Base-by-base conservation (phyloP, 2,888 invertebrate species). In the Ophion costatus region DNA sequence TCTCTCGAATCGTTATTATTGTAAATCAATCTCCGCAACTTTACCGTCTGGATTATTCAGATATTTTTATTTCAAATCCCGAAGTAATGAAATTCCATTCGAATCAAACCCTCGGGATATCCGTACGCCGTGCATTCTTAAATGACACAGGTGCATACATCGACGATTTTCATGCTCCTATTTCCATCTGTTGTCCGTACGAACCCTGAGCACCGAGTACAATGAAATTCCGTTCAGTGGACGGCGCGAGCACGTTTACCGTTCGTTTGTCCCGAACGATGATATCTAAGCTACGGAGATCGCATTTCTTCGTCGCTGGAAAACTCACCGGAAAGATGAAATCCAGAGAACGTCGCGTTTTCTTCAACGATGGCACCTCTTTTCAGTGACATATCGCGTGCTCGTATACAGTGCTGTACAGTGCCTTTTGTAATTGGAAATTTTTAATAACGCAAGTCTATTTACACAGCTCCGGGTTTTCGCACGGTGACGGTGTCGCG, bases 391-490 rank as follows among this genome's bases (percentile, higher is more conserved):
- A 6, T 33, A 17, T n/a, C 59, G 59, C 59, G 20, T 0, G 20
- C 59, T 10, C 59, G 59, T 22, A 22, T 59, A 22, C 51, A 51
- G 20, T 24, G 63, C 7, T 20, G 33, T 64, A 29, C 42, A 61
- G 24, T 29, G 75, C 51, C 57, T 51, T 84, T 79, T 84, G 71
- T 84, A 82, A 84, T 84, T 82, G 79, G 67, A 84, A 82, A 84
- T 84, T 84, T 84, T 84, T 84, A 84, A 84, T 84, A 84, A 84
- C 84, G 82, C 84, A 66, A 78, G 78, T 84, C 75, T 79, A 82
- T 84, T 82, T 82, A 82, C 84, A 51, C 45, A 64, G 61, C 59
- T 67, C 61, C 5, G 66, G 24, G 38, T 67, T 63, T 56, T 71
- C 64, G 45, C 61, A 17, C 24, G 6, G 51, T 51, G 66, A 64